These are phyloP conservation scores for Linnaemya vulpina DNA, from an alignment of 2,888 invertebrate genomes.

Conservation along the genomic window DNA sequence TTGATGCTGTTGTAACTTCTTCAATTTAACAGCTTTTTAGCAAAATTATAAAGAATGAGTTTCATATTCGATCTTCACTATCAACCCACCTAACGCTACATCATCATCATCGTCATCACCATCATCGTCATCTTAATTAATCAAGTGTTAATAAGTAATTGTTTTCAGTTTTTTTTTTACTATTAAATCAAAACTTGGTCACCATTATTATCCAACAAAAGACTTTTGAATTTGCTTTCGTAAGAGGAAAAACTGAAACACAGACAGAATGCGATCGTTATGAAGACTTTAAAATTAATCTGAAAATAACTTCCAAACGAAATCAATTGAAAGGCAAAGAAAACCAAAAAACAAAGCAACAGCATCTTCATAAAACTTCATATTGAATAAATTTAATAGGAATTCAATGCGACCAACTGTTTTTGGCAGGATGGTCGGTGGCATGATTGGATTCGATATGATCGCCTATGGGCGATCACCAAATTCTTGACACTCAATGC, in stretches of 20 bases:
- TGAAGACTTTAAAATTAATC: constrained; percentile 17
- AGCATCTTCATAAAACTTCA: constrained; percentile 4
- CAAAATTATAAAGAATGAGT: not conserved
- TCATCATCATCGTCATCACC: not conserved
- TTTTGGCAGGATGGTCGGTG: not conserved
- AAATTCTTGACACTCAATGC: no score
- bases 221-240: not conserved
- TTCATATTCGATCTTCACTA: not conserved
- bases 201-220: constrained; percentile 39
- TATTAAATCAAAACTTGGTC: constrained; percentile 22
- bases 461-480: no score
- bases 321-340: constrained; percentile 21
- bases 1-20: not conserved
- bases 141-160: constrained; percentile 27
- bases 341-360: not conserved
- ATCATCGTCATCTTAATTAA: constrained; percentile 32
- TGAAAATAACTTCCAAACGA: constrained; percentile 11
- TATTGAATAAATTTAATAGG: not conserved
- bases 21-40: not conserved
- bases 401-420: constrained; percentile 24
- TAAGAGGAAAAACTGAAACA: constrained; percentile 36
- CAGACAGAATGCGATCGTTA: constrained; percentile 18
- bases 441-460: not conserved
- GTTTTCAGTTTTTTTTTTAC: not conserved
- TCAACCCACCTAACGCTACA: not conserved